These are phyloP conservation scores for Pristionchus japonicus DNA, from an alignment of 2,888 invertebrate species.

Conservation along the genomic window DNA sequence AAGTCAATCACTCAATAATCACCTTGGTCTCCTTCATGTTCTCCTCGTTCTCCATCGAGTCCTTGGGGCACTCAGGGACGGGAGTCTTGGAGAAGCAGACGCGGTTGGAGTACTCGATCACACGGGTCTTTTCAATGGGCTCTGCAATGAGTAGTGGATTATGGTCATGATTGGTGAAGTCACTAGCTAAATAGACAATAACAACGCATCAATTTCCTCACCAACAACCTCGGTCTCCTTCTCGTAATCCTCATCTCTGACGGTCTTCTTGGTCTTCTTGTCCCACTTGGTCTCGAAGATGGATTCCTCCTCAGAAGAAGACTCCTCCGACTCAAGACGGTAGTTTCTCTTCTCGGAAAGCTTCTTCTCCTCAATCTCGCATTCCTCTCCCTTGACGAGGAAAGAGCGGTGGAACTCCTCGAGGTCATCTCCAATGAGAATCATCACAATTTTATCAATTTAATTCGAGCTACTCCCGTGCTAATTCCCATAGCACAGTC, in stretches of 20 bases:
- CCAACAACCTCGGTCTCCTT: constrained; percentile 15
- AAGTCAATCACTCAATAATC: not conserved
- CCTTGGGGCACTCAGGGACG: constrained; percentile 59
- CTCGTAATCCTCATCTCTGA: too few species aligned
- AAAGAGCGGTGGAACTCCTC: constrained; percentile 47
- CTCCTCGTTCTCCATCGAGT: not conserved
- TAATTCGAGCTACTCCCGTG: too few species aligned
- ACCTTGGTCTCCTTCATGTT: constrained; percentile 1
- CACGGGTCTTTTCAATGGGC: constrained; percentile 59
- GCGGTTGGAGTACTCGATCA: constrained; percentile 65
- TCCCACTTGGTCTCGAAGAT: not conserved
- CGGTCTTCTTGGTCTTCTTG: constrained; percentile 28
- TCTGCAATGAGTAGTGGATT: constrained; percentile 53
- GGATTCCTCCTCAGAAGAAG: not conserved
- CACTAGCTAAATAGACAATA: too few species aligned
- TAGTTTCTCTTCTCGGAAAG: constrained; percentile 41
- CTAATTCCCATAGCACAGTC: too few species aligned
- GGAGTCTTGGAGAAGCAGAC: constrained; percentile 69
- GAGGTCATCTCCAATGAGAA: constrained; percentile 12
- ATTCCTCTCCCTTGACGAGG: constrained; percentile 46
- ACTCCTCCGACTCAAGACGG: not conserved
- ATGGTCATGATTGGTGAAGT: not conserved
- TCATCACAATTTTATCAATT: too few species aligned
- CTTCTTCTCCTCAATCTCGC: constrained; percentile 37
- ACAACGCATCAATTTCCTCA: too few species aligned